phyloP scores from a whole-genome alignment of 1,140 invertebrate species.

The Zaprionus davidi region DNA sequence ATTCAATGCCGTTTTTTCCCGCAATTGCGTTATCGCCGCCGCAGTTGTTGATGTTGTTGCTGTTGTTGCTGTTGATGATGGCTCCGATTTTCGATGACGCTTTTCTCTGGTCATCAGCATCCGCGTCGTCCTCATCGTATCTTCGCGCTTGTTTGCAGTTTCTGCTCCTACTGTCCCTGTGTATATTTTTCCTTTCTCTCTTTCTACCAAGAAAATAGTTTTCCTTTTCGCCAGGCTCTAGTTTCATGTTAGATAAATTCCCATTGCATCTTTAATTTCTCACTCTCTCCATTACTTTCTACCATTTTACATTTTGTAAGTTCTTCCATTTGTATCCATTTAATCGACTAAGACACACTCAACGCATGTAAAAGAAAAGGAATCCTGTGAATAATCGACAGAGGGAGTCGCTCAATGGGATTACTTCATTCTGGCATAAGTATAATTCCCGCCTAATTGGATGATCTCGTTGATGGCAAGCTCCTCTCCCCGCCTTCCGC shows the following conservation, averaged over 20 bases:
- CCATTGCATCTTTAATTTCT: too few species aligned
- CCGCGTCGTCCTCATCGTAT: conserved; percentile 53
- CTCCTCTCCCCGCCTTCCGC: background rate
- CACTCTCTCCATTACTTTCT: too few species aligned
- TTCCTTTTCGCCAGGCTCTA: too few species aligned
- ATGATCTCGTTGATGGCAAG: conserved; percentile 37
- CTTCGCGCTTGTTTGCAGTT: conserved; percentile 11
- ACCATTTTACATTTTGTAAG: too few species aligned
- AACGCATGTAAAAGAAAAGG: too few species aligned
- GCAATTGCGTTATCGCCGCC: conserved; percentile 63
- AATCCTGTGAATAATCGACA: background rate
- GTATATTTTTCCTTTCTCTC: background rate
- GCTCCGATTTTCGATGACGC: conserved; percentile 54
- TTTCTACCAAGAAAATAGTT: too few species aligned
- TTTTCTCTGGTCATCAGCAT: conserved; percentile 41
- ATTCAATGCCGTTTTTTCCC: conserved; percentile 57
- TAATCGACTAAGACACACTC: too few species aligned
- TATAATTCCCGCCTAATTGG: conserved; percentile 16
- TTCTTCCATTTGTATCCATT: background rate
- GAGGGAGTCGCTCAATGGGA: conserved; percentile 6
- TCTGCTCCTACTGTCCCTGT: conserved; percentile 16
- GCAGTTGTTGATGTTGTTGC: conserved; percentile 41
- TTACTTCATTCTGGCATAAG: background rate
- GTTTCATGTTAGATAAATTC: too few species aligned
- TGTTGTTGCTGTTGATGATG: conserved; percentile 53